Conservation (phyloP, 2,113 vertebrate genomes). For the Numenius arquata region DNA sequence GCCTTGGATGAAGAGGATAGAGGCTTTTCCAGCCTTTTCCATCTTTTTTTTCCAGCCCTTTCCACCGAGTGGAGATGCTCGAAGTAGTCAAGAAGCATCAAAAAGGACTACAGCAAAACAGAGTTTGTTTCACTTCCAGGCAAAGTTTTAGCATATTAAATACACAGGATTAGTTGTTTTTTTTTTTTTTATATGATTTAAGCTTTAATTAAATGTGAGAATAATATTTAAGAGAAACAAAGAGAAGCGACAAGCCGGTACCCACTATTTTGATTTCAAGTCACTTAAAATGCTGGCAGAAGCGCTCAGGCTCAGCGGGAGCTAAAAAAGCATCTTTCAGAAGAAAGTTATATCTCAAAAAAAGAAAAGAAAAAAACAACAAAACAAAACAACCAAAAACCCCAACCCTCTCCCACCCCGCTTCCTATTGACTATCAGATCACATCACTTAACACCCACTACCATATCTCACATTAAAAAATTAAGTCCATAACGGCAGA, state of each 20-base stretch:
- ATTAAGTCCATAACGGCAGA: constrained; percentile 55
- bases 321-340: background rate
- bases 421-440: background rate
- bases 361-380: background rate
- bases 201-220: constrained; percentile 6
- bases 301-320: background rate
- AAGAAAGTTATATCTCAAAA: background rate
- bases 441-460: background rate
- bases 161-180: background rate
- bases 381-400: rapidly evolving
- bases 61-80: background rate
- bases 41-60: background rate
- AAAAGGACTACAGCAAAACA: background rate
- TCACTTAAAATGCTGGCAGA: background rate
- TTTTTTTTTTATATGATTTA: background rate
- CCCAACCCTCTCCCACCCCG: background rate
- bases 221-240: background rate
- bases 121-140: background rate
- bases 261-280: background rate
- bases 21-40: background rate
- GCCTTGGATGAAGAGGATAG: background rate
- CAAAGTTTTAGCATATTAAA: background rate
- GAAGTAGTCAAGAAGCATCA: background rate
- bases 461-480: constrained; percentile 57
- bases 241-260: background rate